These are phyloP conservation scores for Campaea margaritaria DNA, from an alignment of 2,888 invertebrate species.

Conservation along the genomic window DNA sequence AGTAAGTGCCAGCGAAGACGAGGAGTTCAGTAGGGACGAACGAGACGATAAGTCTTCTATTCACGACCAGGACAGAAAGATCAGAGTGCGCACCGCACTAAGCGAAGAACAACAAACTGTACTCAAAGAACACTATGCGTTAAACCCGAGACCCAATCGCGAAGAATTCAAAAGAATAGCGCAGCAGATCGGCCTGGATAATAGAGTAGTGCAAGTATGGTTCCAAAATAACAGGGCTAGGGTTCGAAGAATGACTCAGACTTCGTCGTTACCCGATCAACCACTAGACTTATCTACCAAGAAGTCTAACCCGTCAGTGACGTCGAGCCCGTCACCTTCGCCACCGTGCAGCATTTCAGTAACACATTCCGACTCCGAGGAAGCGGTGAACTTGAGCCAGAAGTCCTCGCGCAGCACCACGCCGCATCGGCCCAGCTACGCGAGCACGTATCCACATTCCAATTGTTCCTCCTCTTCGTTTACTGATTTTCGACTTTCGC, in stretches of 20 bases:
- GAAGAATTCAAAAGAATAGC: conserved; percentile 97
- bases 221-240: conserved; percentile 98
- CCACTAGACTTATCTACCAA: conserved; percentile 97
- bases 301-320: conserved; percentile 85
- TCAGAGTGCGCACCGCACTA: conserved; percentile 96
- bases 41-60: conserved; percentile 83
- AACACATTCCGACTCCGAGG: conserved; percentile 87
- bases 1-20: conserved; percentile 87
- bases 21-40: conserved; percentile 81
- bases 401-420: conserved; percentile 88
- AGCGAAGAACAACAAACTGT: conserved; percentile 97
- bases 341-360: conserved; percentile 87
- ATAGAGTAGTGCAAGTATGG: conserved; percentile 96
- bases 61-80: conserved; percentile 90
- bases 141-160: conserved; percentile 96
- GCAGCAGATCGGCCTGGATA: conserved; percentile 89
- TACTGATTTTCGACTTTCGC: conserved; percentile 79
- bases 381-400: conserved; percentile 92
- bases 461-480: conserved; percentile 85
- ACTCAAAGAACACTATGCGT: conserved; percentile 94
- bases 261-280: conserved; percentile 86
- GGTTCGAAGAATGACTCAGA: conserved; percentile 88
- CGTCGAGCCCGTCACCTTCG: conserved; percentile 86
- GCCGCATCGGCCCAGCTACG: conserved; percentile 80
- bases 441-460: conserved; percentile 85